Percentiles rank a stretch among this genome's conserved stretches.
phyloP scores from a whole-genome alignment of 2,113 vertebrate species.

The Cyprinodon variegatus region DNA sequence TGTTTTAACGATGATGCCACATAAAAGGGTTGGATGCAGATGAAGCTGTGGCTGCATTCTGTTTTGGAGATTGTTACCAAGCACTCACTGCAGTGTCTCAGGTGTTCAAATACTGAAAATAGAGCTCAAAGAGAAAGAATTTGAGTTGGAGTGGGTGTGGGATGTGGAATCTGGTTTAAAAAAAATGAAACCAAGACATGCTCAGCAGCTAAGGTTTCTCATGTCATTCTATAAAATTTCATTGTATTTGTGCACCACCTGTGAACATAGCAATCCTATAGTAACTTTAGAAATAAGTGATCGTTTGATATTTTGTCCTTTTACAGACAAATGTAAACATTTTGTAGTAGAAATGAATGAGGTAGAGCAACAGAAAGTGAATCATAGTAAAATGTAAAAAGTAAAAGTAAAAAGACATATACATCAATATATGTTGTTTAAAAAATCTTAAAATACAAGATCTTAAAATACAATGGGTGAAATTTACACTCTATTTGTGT shows the following conservation, averaged over 20 bases:
- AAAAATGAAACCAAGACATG: conserved; percentile 55
- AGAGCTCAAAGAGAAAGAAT: conserved; percentile 19
- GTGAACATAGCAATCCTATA: conserved; percentile 36
- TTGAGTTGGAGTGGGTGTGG: not conserved
- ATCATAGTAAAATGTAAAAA: too few species aligned
- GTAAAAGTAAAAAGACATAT: too few species aligned
- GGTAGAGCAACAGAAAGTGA: too few species aligned
- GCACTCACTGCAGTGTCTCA: conserved; percentile 12
- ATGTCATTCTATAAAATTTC: conserved; percentile 57
- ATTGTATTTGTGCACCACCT: conserved; percentile 69
- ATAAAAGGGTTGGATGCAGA: conserved; percentile 51
- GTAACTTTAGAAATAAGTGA: too few species aligned
- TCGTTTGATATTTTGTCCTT: too few species aligned
- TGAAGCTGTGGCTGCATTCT: conserved; percentile 17
- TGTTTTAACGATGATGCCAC: conserved; percentile 44
- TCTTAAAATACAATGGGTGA: too few species aligned
- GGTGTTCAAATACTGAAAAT: conserved; percentile 34
- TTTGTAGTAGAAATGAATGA: too few species aligned
- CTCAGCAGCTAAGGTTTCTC: conserved; percentile 43
- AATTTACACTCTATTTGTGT: too few species aligned
- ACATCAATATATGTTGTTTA: too few species aligned
- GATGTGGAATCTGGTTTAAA: conserved; percentile 3
- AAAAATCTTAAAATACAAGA: too few species aligned
- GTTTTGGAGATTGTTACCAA: conserved; percentile 49
- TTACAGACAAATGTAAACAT: too few species aligned